These are phyloP conservation scores for Rhinoraja longicauda DNA, from an alignment of 2,797 vertebrate genomes.

Conservation along the genomic window DNA sequence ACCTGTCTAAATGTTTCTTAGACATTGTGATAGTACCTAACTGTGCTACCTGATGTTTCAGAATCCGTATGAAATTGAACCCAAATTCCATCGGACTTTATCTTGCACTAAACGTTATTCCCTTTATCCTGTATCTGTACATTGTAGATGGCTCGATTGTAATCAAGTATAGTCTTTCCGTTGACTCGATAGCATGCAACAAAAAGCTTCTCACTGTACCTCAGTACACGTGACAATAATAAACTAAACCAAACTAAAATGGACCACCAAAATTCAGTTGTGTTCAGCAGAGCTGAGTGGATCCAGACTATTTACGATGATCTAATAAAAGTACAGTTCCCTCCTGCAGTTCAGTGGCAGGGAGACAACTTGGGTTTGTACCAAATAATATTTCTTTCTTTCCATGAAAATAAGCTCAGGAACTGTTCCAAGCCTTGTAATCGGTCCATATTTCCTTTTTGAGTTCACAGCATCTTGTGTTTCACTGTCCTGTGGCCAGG, in stretches of 20 bases:
- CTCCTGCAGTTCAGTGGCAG: conserved; percentile 29
- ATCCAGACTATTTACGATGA: background rate
- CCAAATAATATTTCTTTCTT: conserved; percentile 7
- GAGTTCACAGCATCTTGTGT: background rate
- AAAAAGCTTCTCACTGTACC: too few relatives aligned
- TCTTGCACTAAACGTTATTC: too few relatives aligned
- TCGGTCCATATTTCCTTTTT: background rate
- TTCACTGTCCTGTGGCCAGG: background rate
- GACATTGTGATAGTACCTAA: too few relatives aligned
- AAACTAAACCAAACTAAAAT: background rate
- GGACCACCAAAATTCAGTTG: conserved; percentile 7
- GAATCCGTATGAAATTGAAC: background rate
- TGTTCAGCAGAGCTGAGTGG: background rate
- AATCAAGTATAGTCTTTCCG: too few relatives aligned
- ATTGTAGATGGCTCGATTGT: too few relatives aligned
- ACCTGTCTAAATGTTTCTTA: too few relatives aligned
- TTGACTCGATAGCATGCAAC: too few relatives aligned
- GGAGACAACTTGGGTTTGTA: conserved; percentile 16
- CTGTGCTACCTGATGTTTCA: background rate
- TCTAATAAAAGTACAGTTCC: conserved; percentile 4
- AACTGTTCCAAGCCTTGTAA: background rate
- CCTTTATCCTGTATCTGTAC: too few relatives aligned
- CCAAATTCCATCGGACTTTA: too few relatives aligned
- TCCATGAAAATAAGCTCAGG: conserved; percentile 21
- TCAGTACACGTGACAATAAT: too few relatives aligned